These are phyloP conservation scores for Diarsia rubi DNA, from an alignment of 2,888 invertebrate genomes.

Conservation along the genomic window DNA sequence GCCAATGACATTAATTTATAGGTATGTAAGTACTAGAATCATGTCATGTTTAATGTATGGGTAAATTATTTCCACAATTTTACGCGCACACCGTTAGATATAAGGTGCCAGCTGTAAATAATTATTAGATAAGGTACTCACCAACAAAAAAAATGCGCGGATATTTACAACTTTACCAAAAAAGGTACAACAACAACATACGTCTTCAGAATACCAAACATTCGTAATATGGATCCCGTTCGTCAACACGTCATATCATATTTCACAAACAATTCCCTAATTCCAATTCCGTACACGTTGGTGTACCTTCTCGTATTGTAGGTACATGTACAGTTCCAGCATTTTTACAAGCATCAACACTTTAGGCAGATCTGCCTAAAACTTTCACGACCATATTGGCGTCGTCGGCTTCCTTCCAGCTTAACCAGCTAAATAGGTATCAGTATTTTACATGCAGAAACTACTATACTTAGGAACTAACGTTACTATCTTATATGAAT, in stretches of 20 bases:
- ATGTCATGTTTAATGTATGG: conserved; percentile 37
- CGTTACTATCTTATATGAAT: background rate
- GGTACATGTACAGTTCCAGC: conserved; percentile 4
- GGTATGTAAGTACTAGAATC: conserved; percentile 17
- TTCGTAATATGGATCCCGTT: conserved; percentile 27
- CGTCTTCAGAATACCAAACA: conserved; percentile 44
- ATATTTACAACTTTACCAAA: conserved; percentile 47
- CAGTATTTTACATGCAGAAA: background rate
- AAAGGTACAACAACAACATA: conserved; percentile 6
- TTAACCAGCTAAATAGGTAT: background rate
- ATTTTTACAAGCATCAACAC: conserved; percentile 9
- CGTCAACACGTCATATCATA: conserved; percentile 6
- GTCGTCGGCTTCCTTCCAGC: background rate
- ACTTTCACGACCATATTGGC: background rate
- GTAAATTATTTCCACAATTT: conserved; percentile 34
- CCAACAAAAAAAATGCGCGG: conserved; percentile 11
- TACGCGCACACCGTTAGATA: conserved; percentile 28
- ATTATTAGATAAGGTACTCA: background rate
- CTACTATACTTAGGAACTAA: background rate
- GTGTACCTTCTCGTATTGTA: too few relatives aligned
- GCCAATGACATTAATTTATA: conserved; percentile 40
- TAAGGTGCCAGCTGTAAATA: conserved; percentile 52
- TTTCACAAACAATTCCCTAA: conserved; percentile 14
- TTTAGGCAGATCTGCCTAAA: too few relatives aligned
- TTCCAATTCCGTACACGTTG: conserved; percentile 22